Evolutionary conservation across 2,113 vertebrate genomes (phyloP).

Genomic region (Clarias magur): DNA sequence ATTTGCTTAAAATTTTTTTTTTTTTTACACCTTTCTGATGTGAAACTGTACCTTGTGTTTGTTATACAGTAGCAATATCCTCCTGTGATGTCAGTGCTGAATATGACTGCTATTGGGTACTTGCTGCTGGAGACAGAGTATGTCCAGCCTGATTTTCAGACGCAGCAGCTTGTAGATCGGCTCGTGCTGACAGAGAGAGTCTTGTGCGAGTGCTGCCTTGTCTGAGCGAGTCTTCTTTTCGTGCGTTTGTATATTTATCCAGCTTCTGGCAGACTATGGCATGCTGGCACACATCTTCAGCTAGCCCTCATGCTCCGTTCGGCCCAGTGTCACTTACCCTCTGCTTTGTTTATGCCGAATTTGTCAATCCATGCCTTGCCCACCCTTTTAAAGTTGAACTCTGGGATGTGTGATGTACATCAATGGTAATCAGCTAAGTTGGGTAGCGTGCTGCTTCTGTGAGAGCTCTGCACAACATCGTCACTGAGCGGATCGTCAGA

Average conservation of each 20-base stretch:
- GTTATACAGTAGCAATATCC: neutral
- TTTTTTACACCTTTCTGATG: neutral
- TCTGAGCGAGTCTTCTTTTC: slow-evolving; percentile 37
- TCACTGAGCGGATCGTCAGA: slow-evolving; percentile 71
- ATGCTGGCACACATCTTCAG: slow-evolving; percentile 69
- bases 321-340: slow-evolving; percentile 67
- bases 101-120: neutral
- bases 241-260: slow-evolving; percentile 30
- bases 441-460: slow-evolving; percentile 70
- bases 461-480: slow-evolving; percentile 70
- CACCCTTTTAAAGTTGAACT: slow-evolving; percentile 53
- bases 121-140: slow-evolving; percentile 15
- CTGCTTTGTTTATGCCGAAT: slow-evolving; percentile 65
- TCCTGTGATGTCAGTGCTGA: neutral
- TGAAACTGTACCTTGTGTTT: neutral
- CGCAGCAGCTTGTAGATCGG: slow-evolving; percentile 4
- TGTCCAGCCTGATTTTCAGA: slow-evolving; percentile 26
- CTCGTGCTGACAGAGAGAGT: slow-evolving; percentile 29
- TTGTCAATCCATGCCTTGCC: slow-evolving; percentile 24
- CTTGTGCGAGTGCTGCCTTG: slow-evolving; percentile 35
- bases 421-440: slow-evolving; percentile 77
- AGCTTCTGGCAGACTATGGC: slow-evolving; percentile 46
- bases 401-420: slow-evolving; percentile 71
- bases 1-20: neutral
- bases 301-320: slow-evolving; percentile 67